Evolutionary conservation across 2,113 vertebrate genomes (phyloP), one percentile per base, ranked within the genome.

Genomic region (Callipepla squamata): DNA sequence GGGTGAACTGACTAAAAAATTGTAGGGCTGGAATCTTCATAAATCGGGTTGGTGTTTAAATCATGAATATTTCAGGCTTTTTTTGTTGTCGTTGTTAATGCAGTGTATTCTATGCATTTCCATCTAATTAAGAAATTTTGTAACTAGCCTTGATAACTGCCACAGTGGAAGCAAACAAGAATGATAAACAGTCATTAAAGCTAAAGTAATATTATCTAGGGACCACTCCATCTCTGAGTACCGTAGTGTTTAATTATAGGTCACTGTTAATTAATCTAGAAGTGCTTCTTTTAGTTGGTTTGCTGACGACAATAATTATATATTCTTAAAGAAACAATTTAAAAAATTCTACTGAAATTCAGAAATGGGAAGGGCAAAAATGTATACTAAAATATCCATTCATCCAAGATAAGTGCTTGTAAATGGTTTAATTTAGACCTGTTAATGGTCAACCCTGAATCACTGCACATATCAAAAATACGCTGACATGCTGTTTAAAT

Each of bases 261-360:
- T 96, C 93, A 97, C 61, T 93, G 67, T 93, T 96, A 98, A 96
- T 96, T 96, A 96, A 97, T 96, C 88, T 74, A 90, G 47, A 97
- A 92, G 51, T 87, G 26, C 42, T 96, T 95, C 75, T 94, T 94
- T 68, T 94, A 55, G 86, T 70, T 89, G 72, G 65, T 90, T 94
- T 90, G 67, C 69, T 92, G 86, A 97, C 93, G 97, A 83, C 58
- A 93, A 77, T 91, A 94, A 96, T 96, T 96, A 94, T 48, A 84
- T 87, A 86, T 96, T 92, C 76, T 97, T 96, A 93, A 96, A 95
- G 76, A 94, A 34, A 44, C 13, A 40, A 80, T 78, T 50, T 47
- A 74, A 95, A 81, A 61, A 61, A 91, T 69, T 80, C 80, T 66
- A 18, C 62, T 90, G 72, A 73, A 95, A 82, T 94, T 95, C 76